Conservation (phyloP, 1,140 invertebrate species). For the Arion vulgaris region DNA sequence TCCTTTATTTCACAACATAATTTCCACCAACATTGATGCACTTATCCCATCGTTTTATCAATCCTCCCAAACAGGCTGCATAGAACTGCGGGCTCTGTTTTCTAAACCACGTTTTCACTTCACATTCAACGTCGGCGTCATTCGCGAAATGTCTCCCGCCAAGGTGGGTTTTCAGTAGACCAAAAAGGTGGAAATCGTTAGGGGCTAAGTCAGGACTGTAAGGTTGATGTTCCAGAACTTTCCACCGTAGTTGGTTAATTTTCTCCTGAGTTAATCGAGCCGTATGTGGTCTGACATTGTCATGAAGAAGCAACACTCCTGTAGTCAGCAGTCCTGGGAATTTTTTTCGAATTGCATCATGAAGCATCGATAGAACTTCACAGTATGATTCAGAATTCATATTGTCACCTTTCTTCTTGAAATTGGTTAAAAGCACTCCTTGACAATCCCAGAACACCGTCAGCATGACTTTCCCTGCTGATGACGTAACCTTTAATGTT, state of each 20-base stretch:
- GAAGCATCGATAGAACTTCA: slow-evolving; percentile 8
- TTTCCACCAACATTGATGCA: slow-evolving; percentile 10
- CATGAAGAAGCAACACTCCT: background rate
- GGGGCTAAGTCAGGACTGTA: background rate
- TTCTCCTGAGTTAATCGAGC: slow-evolving; percentile 1
- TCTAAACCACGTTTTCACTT: background rate
- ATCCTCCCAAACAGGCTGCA: background rate
- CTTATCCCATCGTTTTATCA: slow-evolving; percentile 3
- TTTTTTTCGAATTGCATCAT: slow-evolving; percentile 3
- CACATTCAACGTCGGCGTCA: background rate
- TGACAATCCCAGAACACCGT: slow-evolving; percentile 9
- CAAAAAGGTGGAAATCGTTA: background rate
- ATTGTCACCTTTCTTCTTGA: background rate
- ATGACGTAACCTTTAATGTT: background rate
- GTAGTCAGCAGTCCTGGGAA: background rate
- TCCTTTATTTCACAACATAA: slow-evolving; percentile 1
- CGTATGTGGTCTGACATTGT: slow-evolving; percentile 11
- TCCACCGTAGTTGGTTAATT: background rate
- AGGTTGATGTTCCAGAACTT: background rate
- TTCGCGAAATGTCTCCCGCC: background rate
- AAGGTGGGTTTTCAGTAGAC: slow-evolving; percentile 8
- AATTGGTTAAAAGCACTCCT: slow-evolving; percentile 3
- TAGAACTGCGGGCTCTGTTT: background rate
- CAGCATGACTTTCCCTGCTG: slow-evolving; percentile 2
- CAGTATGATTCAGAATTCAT: slow-evolving; percentile 1